These are phyloP conservation scores for Mystacides longicornis DNA, from an alignment of 2,888 invertebrate genomes.

Conservation along the genomic window DNA sequence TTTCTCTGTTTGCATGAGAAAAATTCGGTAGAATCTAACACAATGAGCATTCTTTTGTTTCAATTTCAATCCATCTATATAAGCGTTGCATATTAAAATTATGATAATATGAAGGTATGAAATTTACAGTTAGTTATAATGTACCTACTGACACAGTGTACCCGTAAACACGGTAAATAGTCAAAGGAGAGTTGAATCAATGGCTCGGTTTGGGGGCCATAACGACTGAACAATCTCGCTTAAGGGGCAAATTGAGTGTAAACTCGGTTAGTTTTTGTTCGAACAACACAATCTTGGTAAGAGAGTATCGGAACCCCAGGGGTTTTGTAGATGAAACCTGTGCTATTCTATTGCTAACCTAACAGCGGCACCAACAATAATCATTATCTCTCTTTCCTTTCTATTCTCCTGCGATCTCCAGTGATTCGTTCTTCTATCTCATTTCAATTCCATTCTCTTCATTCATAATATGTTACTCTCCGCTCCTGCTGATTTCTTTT, in stretches of 20 bases:
- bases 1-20: no score
- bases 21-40: no score
- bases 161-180: background rate
- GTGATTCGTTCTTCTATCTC: background rate
- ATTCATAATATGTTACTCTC: no score
- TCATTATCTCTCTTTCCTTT: constrained; percentile 1
- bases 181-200: background rate
- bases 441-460: background rate
- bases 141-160: background rate
- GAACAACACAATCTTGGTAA: background rate
- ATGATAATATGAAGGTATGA: background rate
- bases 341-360: no score
- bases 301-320: background rate
- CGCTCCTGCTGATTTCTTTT: no score
- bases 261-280: constrained; percentile 2
- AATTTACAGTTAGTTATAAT: background rate
- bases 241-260: constrained; percentile 2
- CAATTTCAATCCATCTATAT: background rate
- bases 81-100: background rate
- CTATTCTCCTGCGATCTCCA: background rate
- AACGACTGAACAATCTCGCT: constrained; percentile 2
- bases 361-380: background rate
- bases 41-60: no score
- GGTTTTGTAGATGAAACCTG: background rate
- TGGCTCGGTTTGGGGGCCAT: constrained; percentile 1